These are phyloP conservation scores for Diachrysia chrysitis DNA, from an alignment of 2,888 invertebrate species.

Conservation along the genomic window DNA sequence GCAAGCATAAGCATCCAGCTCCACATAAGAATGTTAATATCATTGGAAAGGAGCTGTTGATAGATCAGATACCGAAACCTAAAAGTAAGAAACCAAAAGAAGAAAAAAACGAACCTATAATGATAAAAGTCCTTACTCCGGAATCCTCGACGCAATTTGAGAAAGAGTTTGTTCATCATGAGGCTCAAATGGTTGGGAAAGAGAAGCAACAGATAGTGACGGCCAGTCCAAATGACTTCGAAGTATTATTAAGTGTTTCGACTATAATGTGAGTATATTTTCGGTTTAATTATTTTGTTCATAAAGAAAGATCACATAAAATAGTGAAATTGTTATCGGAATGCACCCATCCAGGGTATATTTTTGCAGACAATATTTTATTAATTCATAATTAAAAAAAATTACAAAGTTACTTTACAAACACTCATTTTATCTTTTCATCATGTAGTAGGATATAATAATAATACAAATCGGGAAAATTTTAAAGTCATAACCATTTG, in stretches of 20 bases:
- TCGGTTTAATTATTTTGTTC: not conserved
- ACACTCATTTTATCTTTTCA: too few species aligned
- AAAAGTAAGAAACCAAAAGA: not conserved
- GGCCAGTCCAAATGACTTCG: constrained; percentile 50
- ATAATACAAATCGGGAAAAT: too few species aligned
- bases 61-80: constrained; percentile 37
- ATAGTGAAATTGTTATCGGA: too few species aligned
- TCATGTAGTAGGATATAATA: too few species aligned
- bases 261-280: constrained; percentile 69
- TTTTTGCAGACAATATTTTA: too few species aligned
- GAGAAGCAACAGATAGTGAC: constrained; percentile 39
- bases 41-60: rapidly evolving
- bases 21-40: constrained; percentile 22
- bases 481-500: too few species aligned
- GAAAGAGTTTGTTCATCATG: constrained; percentile 39
- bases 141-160: constrained; percentile 9
- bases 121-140: constrained; percentile 10
- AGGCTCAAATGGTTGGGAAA: constrained; percentile 24
- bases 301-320: not conserved
- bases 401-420: too few species aligned
- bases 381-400: too few species aligned
- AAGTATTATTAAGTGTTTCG: constrained; percentile 64
- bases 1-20: constrained; percentile 60
- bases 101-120: not conserved
- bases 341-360: too few species aligned